Evolutionary conservation across 2,113 vertebrate genomes (phyloP).

Genomic region (Eubucco bourcierii): DNA sequence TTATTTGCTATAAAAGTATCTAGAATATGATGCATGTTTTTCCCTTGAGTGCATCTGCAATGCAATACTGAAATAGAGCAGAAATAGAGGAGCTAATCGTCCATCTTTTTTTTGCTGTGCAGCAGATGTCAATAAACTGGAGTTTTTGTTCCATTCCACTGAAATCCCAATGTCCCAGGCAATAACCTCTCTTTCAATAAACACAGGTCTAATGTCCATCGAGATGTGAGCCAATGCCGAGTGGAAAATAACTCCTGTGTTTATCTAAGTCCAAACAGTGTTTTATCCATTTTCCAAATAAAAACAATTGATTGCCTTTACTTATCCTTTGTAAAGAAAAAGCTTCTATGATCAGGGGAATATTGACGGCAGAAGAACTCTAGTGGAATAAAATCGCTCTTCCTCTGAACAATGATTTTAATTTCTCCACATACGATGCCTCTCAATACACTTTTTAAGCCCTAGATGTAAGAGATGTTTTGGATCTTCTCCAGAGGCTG

Average conservation of each 20-base stretch:
- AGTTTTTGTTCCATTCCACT: conserved; percentile 54
- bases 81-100: conserved; percentile 16
- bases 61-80: background rate
- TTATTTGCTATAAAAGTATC: background rate
- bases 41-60: background rate
- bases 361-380: background rate
- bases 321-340: background rate
- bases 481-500: background rate
- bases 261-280: conserved; percentile 35
- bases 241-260: conserved; percentile 44
- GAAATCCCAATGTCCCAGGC: conserved; percentile 55
- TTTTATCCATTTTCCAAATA: conserved; percentile 28
- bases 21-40: conserved; percentile 5
- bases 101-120: conserved; percentile 28
- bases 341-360: background rate
- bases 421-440: background rate
- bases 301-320: conserved; percentile 31
- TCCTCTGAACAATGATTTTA: background rate
- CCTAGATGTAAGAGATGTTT: background rate
- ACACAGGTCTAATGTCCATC: conserved; percentile 22
- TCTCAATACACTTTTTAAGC: background rate
- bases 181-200: conserved; percentile 56
- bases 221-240: conserved; percentile 36
- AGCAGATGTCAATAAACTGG: conserved; percentile 57
- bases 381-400: background rate